Base-by-base conservation (phyloP, 2,797 vertebrate species). In the Urocyon cinereoargenteus region DNA sequence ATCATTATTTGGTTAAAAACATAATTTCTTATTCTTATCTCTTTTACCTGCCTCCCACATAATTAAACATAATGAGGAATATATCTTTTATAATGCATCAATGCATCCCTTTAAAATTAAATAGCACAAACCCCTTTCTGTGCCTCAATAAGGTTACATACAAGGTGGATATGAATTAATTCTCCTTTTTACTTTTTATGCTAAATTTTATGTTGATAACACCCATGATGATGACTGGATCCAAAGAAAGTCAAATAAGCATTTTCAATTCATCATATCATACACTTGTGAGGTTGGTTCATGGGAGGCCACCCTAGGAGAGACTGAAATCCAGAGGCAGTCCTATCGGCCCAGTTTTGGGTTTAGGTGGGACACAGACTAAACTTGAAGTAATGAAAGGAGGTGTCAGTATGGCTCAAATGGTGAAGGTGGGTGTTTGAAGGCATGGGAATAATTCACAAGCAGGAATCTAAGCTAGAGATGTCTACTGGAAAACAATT, bases 51-150 rank as follows among this genome's bases (percentile, higher is more conserved):
- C 73, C 86, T 91, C n/a, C 93, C 84, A 93, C 26, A 24, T 92
- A 55, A 96, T 97, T 96, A 90, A 96, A 55, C 55, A 51, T 57
- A 62, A 89, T 36, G 5, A 91, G 40, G 13, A 86, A 75, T 64
- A 59, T 21, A 51, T 28, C 62, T 90, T 92, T 87, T 68, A 22
- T 21, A 72, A 82, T 24, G 34, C 28, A 36, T 34, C 34, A 57
- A 5, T 64, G 24, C 5, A 26, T 90, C 34, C 12, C 15, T 83
- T 70, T 62, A 45, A 89, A 92, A 34, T n/a, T 16, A 12, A 85
- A 70, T 15, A 79, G 31, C 4, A 45, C 12, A 51, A 55, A 6
- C 3, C n/a, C 40, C 18, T 18, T 34, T 45, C 26, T 70, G 49
- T 90, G 26, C 15, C 24, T 91, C 28, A 12, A 1, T 51, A 66